Base-by-base conservation (phyloP, 1,140 invertebrate species). In the Cyclina sinensis region DNA sequence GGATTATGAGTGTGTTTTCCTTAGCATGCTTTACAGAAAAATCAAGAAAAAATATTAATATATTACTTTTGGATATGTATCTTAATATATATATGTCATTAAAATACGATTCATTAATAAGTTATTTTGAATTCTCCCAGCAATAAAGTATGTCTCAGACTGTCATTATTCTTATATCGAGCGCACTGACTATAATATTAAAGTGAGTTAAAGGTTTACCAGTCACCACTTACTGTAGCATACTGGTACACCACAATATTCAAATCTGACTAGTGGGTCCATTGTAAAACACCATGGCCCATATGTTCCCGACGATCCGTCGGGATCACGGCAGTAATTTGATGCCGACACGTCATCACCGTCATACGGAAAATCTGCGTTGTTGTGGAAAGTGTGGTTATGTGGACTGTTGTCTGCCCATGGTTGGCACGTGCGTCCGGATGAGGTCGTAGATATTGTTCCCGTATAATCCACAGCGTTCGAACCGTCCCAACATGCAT, bases 201-300 rank as follows among this genome's bases (percentile, higher is more conserved):
- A n/a, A n/a, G n/a, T n/a, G n/a, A n/a, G n/a, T n/a, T n/a, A n/a
- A n/a, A n/a, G n/a, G n/a, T n/a, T n/a, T n/a, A n/a, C n/a, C n/a
- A n/a, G n/a, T n/a, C n/a, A n/a, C n/a, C 14, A 82, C 82, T 84
- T 73, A 84, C 82, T 84, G 43, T 65, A 35, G 74, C 82, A 84
- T 24, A 84, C 3, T 32, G 82, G 68, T 54, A 84, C 46, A 37
- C 32, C 54, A 37, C 82, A 84, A 54, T 30, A 70, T 14, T 84
- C 82, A 27, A 21, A 54, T 32, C 48, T 35, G 4, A 21, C 39
- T 0, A 12, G 0, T 7, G 82, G 82, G 48, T 84, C 68, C 62
- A 84, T 84, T 11, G 82, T 84, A 51, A 39, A 54, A 30, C 82
- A 84, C 24, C 27, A 84, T 2, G 68, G 39, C 7, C 82, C 62